Evolutionary conservation across 2,888 invertebrate species (phyloP).

Genomic region (Himalopsyche tibetana): DNA sequence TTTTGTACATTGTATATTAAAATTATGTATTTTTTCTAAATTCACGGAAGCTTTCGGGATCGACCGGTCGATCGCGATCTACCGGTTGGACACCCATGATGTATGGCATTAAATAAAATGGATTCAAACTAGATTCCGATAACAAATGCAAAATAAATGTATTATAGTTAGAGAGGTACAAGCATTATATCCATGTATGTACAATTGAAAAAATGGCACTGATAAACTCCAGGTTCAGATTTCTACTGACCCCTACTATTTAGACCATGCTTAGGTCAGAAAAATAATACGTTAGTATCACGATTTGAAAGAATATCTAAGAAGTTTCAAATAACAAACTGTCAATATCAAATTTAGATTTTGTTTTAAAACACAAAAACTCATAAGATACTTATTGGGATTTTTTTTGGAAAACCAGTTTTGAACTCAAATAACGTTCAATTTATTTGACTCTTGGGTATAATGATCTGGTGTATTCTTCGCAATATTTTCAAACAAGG

Average conservation of each 20-base stretch:
- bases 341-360: no score
- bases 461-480: neutral
- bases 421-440: neutral
- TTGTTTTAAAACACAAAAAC: no score
- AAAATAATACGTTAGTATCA: neutral
- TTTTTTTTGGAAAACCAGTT: neutral
- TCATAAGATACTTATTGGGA: no score
- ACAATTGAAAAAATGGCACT: neutral
- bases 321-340: no score
- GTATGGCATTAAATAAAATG: neutral
- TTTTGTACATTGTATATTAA: no score
- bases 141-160: neutral
- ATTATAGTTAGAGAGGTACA: no score
- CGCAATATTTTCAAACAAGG: neutral
- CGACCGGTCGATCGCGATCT: no score
- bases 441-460: neutral
- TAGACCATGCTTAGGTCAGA: neutral
- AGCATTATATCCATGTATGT: neutral
- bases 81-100: no score
- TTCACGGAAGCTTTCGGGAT: no score
- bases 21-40: no score
- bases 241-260: conserved; percentile 10
- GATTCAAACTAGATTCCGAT: conserved; percentile 7
- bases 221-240: conserved; percentile 22
- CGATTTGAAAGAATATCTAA: no score